A percentile compares a stretch with the other conserved stretches of the same genome.
These are phyloP conservation scores for Salminus brasiliensis DNA, from an alignment of 2,113 vertebrate species.

Conservation along the genomic window DNA sequence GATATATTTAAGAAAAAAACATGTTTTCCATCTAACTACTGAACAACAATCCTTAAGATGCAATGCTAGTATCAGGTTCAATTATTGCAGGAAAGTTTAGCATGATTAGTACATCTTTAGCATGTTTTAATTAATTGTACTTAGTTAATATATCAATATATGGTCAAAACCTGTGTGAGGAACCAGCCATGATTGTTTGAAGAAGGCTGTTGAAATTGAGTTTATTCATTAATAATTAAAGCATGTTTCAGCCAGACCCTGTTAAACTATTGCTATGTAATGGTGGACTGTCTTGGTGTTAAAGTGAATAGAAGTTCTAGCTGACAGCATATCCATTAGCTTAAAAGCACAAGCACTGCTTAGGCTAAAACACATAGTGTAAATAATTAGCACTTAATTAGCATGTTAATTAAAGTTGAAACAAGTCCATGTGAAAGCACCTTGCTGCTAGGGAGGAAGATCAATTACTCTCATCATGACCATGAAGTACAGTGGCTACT, in stretches of 20 bases:
- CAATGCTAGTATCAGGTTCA: too few species aligned
- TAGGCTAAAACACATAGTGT: not conserved
- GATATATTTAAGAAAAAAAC: too few species aligned
- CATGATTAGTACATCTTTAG: too few species aligned
- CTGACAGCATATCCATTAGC: slow-evolving; percentile 5
- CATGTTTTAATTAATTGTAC: too few species aligned
- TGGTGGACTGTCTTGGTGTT: not conserved
- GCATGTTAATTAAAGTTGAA: slow-evolving; percentile 36
- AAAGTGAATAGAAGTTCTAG: not conserved
- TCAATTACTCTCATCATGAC: slow-evolving; percentile 40
- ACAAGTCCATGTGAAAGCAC: slow-evolving; percentile 7
- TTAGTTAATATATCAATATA: too few species aligned
- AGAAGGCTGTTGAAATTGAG: not conserved
- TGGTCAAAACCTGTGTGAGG: too few species aligned
- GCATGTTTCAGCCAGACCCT: not conserved
- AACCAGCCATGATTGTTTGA: not conserved
- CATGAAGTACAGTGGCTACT: slow-evolving; percentile 22
- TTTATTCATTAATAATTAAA: slow-evolving; percentile 1
- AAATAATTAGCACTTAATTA: slow-evolving; percentile 51
- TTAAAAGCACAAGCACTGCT: slow-evolving; percentile 1
- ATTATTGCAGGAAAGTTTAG: too few species aligned
- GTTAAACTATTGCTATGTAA: not conserved
- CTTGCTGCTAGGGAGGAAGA: not conserved
- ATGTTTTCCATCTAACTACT: too few species aligned
- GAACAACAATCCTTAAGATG: too few species aligned